Evolutionary conservation across 1,140 invertebrate species (phyloP), one percentile per base, ranked within the genome.

Genomic region (Mesaphorura yosii): DNA sequence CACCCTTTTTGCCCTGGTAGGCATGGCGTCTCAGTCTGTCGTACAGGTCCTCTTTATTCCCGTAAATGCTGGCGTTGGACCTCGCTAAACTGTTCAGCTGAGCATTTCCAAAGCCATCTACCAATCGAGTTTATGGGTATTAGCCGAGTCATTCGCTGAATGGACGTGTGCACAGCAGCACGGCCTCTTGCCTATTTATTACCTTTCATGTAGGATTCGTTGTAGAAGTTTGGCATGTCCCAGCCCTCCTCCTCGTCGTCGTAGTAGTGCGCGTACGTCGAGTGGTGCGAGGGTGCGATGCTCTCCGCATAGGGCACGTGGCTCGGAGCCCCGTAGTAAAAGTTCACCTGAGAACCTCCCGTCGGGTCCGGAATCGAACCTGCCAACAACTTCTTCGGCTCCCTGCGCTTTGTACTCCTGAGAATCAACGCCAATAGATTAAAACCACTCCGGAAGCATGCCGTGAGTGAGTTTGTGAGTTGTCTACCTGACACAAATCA

Each of bases 201-300:
- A 63, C 66, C 53, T 76, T 92, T 93, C 87, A 92, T 91, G 64
- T 92, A 93, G 17, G 88, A 91, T 73, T 94, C 89, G 70, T 93
- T 93, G 69, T 94, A 94, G 68, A 93, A 93, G 69, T 93, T 93
- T 0, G 90, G 89, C 89, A 94, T 93, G 67, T 93, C 89, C 88
- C 89, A 93, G 14, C 88, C 89, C 60, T 92, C 88, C 67, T 93
- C 90, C 66, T 94, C 90, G 61, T 90, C 86, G 67, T 88, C 86
- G 64, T 93, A 94, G 68, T 93, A 94, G 68, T 93, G 89, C 17
- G 89, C 89, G 67, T 94, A 94, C 0, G 88, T 92, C 31, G 87
- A 91, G 65, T 94, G 89, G 56, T 74, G 72, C 1, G 88, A 92
- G 0, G 90, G 89, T 0, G 90, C 90, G 61, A 93, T 92, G 26